These are phyloP conservation scores for Resseliella maxima DNA, from an alignment of 2,888 invertebrate species.

Conservation along the genomic window DNA sequence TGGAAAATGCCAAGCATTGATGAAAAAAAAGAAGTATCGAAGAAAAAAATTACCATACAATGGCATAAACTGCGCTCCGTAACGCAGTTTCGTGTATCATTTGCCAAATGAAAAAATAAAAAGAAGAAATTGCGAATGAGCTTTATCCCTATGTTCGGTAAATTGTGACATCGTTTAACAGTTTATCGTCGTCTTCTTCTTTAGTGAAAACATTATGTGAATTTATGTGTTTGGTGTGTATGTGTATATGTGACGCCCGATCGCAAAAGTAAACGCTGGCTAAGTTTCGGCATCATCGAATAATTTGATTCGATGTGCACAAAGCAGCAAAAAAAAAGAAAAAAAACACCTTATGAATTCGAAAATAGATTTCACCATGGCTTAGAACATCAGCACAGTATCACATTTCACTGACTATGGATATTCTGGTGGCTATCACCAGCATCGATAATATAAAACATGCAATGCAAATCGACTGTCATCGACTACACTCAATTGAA, in stretches of 20 bases:
- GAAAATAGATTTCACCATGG: not conserved
- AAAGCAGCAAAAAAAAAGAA: not conserved
- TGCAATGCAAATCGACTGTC: slow-evolving; percentile 24
- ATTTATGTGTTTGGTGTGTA: too few relatives aligned
- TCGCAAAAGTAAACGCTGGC: too few relatives aligned
- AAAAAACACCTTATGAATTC: slow-evolving; percentile 36
- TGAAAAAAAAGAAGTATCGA: not conserved
- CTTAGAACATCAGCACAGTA: not conserved
- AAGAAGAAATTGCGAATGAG: not conserved
- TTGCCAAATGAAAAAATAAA: not conserved
- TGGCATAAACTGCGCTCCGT: not conserved
- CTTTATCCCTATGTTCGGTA: not conserved
- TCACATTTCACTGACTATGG: not conserved
- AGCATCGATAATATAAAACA: not conserved
- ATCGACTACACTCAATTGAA: slow-evolving; percentile 28
- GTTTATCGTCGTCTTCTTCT: not conserved
- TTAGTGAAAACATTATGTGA: not conserved
- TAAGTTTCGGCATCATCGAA: not conserved
- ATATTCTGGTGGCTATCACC: not conserved
- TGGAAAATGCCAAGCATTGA: not conserved
- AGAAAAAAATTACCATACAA: slow-evolving; percentile 23
- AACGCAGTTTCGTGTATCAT: slow-evolving; percentile 1
- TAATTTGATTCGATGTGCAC: not conserved
- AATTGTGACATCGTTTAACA: slow-evolving; percentile 38
- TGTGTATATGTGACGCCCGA: not conserved